Conservation (phyloP, 2,113 vertebrate species). For the Monopterus albus region DNA sequence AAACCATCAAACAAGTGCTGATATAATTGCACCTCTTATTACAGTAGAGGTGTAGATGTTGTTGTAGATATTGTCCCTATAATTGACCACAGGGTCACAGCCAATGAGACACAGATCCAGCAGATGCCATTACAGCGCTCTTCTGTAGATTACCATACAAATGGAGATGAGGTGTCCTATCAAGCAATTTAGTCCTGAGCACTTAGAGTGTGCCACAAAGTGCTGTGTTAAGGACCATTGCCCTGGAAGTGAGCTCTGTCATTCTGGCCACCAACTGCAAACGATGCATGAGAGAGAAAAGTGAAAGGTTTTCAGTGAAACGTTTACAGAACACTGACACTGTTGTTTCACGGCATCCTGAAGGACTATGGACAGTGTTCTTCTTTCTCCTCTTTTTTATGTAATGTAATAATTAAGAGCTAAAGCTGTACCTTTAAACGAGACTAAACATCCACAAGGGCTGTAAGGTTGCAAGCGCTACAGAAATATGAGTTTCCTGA, state of each 20-base stretch:
- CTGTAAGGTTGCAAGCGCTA: slow-evolving; percentile 17
- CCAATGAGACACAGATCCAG: slow-evolving; percentile 29
- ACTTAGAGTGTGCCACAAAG: slow-evolving; percentile 49
- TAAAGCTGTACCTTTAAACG: neutral
- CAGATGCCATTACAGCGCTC: slow-evolving; percentile 63
- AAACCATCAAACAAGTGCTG: neutral
- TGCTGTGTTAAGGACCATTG: slow-evolving; percentile 62
- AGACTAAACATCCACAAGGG: neutral
- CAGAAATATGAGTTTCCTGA: slow-evolving; percentile 35
- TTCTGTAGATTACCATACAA: slow-evolving; percentile 63
- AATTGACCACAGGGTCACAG: slow-evolving; percentile 50
- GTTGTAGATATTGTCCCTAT: slow-evolving; percentile 31
- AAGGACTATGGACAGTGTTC: neutral
- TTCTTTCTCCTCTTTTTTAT: too few relatives aligned
- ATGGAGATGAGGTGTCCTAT: slow-evolving; percentile 72
- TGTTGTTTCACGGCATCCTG: too few relatives aligned
- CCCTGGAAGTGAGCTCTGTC: slow-evolving; percentile 51
- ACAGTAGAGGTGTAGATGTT: slow-evolving; percentile 29
- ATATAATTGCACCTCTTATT: slow-evolving; percentile 23
- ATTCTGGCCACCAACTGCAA: slow-evolving; percentile 18
- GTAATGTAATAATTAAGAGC: neutral
- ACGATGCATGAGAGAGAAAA: neutral
- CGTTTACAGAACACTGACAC: too few relatives aligned
- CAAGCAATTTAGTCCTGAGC: slow-evolving; percentile 56
- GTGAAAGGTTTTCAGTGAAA: neutral